phyloP scores from a whole-genome alignment of 2,113 vertebrate species.

The Canis aureus region DNA sequence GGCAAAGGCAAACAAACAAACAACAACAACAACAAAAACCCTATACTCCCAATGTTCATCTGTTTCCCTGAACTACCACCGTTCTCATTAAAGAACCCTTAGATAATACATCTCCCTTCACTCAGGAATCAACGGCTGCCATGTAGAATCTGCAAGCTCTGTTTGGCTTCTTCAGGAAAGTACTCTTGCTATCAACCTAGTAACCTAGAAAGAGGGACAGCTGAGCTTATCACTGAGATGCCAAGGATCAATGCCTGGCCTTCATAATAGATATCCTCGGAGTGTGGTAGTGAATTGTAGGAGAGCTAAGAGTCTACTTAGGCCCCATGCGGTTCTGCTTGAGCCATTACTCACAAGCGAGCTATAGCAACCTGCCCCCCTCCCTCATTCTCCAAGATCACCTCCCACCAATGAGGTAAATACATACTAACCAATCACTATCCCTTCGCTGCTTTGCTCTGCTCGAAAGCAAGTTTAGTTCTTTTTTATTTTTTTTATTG shows the following conservation, averaged over 20 bases:
- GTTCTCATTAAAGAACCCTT: not conserved
- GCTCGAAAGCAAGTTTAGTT: not conserved
- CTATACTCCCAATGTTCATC: not conserved
- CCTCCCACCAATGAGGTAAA: not conserved
- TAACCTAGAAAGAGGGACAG: not conserved
- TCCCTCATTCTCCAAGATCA: not conserved
- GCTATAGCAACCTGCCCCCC: not conserved
- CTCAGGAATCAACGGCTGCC: not conserved
- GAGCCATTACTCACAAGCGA: not conserved
- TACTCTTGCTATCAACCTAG: constrained; percentile 37
- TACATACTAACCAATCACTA: not conserved
- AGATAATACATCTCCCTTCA: not conserved
- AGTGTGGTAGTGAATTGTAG: constrained; percentile 10
- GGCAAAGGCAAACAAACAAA: too few relatives aligned
- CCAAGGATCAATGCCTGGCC: not conserved
- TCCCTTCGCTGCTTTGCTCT: not conserved
- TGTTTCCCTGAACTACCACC: not conserved
- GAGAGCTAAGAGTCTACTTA: not conserved
- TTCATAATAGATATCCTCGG: not conserved
- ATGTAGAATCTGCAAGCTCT: not conserved
- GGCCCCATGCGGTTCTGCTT: not conserved
- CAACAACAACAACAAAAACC: too few relatives aligned
- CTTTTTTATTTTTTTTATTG: not conserved
- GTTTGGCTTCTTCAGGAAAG: not conserved
- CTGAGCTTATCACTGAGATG: not conserved